Conservation (phyloP, 2,888 invertebrate species). For the Polydrusus tereticollis region DNA sequence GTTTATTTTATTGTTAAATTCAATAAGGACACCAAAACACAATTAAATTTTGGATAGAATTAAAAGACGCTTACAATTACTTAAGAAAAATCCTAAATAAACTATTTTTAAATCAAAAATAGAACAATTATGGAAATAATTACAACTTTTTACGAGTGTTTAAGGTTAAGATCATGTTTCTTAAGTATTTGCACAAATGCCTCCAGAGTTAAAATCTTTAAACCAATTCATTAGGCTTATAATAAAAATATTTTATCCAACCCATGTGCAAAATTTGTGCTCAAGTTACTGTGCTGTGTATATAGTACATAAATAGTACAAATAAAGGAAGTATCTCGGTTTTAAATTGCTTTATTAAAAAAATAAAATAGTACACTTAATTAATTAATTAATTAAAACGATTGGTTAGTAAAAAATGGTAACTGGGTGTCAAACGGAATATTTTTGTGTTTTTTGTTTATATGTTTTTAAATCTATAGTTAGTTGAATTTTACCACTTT, state of each 20-base stretch:
- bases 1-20: slow-evolving; percentile 47
- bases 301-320: slow-evolving; percentile 31
- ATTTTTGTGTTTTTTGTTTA: background rate
- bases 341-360: slow-evolving; percentile 50
- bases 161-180: no score
- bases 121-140: no score
- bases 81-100: background rate
- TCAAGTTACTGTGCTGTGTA: slow-evolving; percentile 36
- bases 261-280: slow-evolving; percentile 25
- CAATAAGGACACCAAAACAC: slow-evolving; percentile 35
- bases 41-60: background rate
- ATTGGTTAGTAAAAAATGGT: slow-evolving; percentile 15
- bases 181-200: no score
- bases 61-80: slow-evolving; percentile 2
- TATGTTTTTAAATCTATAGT: background rate
- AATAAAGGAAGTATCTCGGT: slow-evolving; percentile 17
- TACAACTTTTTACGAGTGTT: no score
- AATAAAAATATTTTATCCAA: slow-evolving; percentile 51
- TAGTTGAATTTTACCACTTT: background rate
- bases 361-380: slow-evolving; percentile 63
- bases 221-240: background rate
- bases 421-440: background rate
- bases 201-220: background rate
- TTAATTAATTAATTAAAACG: no score
- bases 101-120: background rate